A percentile compares a stretch with the other conserved stretches of the same genome.
Evolutionary conservation across 2,113 vertebrate species (phyloP).

Genomic region (Sinocyclocheilus maitianheensis): DNA sequence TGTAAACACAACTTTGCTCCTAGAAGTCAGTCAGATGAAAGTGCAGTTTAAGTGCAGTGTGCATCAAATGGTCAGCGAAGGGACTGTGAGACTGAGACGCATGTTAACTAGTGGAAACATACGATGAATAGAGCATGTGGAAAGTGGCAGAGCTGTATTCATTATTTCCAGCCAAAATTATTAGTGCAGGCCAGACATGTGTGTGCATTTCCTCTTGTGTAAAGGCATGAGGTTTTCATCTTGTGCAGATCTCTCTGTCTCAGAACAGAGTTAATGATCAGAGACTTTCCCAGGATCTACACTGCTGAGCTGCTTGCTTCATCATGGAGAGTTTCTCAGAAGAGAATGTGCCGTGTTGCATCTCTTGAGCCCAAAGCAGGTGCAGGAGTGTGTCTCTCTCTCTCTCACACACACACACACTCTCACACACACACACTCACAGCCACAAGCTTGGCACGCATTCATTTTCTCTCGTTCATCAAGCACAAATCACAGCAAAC

Average conservation of each 20-base stretch:
- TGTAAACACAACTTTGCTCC: neutral
- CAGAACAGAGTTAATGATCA: slow-evolving; percentile 15
- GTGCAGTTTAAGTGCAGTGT: neutral
- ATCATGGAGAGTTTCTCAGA: slow-evolving; percentile 7
- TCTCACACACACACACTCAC: neutral
- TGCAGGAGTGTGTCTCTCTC: slow-evolving; percentile 26
- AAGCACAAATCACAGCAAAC: slow-evolving; percentile 50
- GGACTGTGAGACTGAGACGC: neutral
- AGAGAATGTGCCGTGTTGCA: neutral
- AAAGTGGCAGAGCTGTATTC: slow-evolving; percentile 2
- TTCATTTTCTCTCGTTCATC: slow-evolving; percentile 51
- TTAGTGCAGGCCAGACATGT: neutral
- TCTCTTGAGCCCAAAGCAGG: slow-evolving; percentile 44
- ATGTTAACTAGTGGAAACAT: slow-evolving; percentile 53
- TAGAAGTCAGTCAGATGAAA: neutral
- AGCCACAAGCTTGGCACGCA: neutral
- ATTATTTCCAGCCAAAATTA: slow-evolving; percentile 20
- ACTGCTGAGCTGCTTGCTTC: neutral
- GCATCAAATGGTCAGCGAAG: neutral
- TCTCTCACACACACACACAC: too few species aligned
- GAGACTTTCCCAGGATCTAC: slow-evolving; percentile 3
- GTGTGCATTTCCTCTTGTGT: neutral
- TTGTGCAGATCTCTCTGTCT: neutral
- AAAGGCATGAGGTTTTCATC: neutral
- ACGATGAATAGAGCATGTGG: slow-evolving; percentile 29